These are phyloP conservation scores for Bombus balteatus DNA, from an alignment of 1,140 invertebrate species.

Conservation along the genomic window DNA sequence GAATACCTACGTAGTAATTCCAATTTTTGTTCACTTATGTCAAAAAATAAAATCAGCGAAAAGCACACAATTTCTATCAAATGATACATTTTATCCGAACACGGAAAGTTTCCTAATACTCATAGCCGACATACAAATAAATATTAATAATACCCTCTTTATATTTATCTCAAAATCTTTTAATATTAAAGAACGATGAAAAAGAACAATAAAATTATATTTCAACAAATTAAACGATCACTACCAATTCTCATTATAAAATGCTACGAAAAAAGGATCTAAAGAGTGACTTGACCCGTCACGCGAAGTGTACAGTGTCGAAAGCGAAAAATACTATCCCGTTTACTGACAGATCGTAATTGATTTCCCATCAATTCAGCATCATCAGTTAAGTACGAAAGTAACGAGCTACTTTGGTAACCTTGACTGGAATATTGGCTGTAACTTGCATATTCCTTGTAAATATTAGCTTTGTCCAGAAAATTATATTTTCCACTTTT, in stretches of 20 bases:
- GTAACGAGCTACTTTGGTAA: constrained; percentile 36
- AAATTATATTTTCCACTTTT: not conserved
- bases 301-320: constrained; percentile 40
- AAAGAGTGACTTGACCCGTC: constrained; percentile 31
- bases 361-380: constrained; percentile 59
- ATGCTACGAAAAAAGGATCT: not conserved
- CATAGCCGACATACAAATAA: too few species aligned
- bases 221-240: not conserved
- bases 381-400: constrained; percentile 29
- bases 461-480: not conserved
- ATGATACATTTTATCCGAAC: too few species aligned
- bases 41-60: too few species aligned
- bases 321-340: constrained; percentile 46
- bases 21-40: too few species aligned
- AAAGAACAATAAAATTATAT: not conserved
- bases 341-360: constrained; percentile 61
- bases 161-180: too few species aligned
- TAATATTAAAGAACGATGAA: not conserved
- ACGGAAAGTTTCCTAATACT: too few species aligned
- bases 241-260: not conserved
- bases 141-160: too few species aligned
- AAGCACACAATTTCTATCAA: too few species aligned
- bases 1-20: too few species aligned
- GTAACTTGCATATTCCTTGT: not conserved
- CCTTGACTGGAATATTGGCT: constrained; percentile 36